Base-by-base conservation (phyloP, 2,888 invertebrate species). In the Napeogenes sylphis region DNA sequence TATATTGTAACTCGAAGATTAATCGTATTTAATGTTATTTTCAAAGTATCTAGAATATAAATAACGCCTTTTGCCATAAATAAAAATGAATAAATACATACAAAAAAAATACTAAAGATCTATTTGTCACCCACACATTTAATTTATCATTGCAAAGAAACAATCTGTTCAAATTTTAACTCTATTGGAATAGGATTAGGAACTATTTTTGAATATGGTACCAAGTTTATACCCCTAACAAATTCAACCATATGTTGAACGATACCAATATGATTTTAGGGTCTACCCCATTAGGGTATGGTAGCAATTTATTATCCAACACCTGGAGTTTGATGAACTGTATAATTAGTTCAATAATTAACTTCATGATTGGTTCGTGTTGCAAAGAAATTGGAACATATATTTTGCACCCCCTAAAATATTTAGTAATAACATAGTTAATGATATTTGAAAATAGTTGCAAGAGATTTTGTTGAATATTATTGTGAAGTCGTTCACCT, bases 321-420 rank as follows among this genome's bases (percentile, higher is more conserved):
- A 73, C 72, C 73, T 72, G 71, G 73, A 67, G 60, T 58, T 62
- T 71, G 69, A 70, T 73, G 66, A 67, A 73, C 68, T 63, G 69
- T 58, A 60, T 69, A 67, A 71, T 72, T 67, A 68, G 61, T 55
- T 63, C 57, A 65, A 68, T 71, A 59, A 70, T 66, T 68, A 65
- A 62, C 63, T 61, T 63, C 33, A 56, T 53, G 46, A 55, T 51
- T 35, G 33, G 21, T n/a, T 51, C 62, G 55, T 51, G 56, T 59
- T 57, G 30, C 57, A 32, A 57, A 45, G 63, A 59, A 59, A 63
- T 63, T 63, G n/a, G 63, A 63, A 53, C 45, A 35, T 10, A 56
- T 51, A 56, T 45, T 30, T 54, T 30, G 53, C 38, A 54, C 59
- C 56, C 63, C 13, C 30, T 35, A 45, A 13, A 30, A 10, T 10